Evolutionary conservation across 1,140 invertebrate genomes (phyloP), one percentile per base, ranked within the genome.

Genomic region (Achatina immaculata): DNA sequence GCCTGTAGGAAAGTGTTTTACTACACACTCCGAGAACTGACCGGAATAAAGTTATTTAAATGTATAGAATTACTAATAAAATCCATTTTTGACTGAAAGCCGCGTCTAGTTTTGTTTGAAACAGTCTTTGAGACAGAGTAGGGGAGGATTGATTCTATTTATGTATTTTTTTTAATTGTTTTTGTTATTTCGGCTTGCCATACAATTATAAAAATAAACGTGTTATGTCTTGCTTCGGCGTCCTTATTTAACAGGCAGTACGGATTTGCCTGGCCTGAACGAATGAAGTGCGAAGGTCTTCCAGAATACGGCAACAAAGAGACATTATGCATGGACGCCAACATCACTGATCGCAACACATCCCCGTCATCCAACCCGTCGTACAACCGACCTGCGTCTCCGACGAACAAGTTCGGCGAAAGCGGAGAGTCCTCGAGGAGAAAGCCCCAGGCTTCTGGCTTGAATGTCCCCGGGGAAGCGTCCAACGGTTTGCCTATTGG

Each of bases 211-310:
- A n/a, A n/a, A n/a, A n/a, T n/a, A n/a, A n/a, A n/a, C n/a, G n/a
- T n/a, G n/a, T n/a, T n/a, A n/a, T n/a, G n/a, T n/a, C n/a, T n/a
- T n/a, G n/a, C n/a, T n/a, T n/a, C n/a, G n/a, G n/a, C n/a, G n/a
- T n/a, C n/a, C n/a, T n/a, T n/a, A n/a, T n/a, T n/a, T n/a, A n/a
- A 11, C 78, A 80, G 78, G 84, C 95, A 97, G 86, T 98, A 99
- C 91, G 97, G 97, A 45, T 99, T 99, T 91, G 94, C 94, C 43
- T 99, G 98, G 98, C 98, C 98, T 0, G 97, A 98, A 88, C 92
- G 96, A 40, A 97, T 98, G 95, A 95, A 96, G 48, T 99, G 98
- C 91, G 96, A 98, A 85, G 93, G 95, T 55, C 93, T 99, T 76
- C 98, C 98, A 0, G 92, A 94, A 21, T 94, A 95, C 84, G 96